Evolutionary conservation across 92 coral and sea anemone species (phyloP).

Genomic region (Plumapathes pennacea): DNA sequence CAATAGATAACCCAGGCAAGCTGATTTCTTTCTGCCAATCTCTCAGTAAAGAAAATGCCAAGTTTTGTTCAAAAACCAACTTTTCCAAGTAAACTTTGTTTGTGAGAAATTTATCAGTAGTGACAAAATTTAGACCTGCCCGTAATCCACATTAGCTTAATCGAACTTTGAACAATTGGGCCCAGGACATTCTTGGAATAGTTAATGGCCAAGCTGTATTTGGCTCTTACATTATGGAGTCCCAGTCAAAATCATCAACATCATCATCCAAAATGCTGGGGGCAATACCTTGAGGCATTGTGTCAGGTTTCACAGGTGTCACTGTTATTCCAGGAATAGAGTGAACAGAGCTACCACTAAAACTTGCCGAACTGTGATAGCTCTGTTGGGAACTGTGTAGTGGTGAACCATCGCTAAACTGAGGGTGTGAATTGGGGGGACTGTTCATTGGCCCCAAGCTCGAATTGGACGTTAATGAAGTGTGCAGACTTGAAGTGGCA

Average conservation of each 20-base stretch:
- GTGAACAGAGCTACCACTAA: constrained; percentile 56
- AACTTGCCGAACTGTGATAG: constrained; percentile 72
- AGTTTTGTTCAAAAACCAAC: too few relatives aligned
- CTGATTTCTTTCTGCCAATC: too few relatives aligned
- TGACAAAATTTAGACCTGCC: too few relatives aligned
- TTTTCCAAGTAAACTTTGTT: too few relatives aligned
- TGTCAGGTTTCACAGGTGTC: constrained; percentile 50
- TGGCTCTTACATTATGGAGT: constrained; percentile 84
- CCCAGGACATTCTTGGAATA: too few relatives aligned
- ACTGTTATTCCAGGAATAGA: constrained; percentile 82
- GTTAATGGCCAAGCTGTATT: too few relatives aligned
- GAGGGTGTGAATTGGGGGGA: constrained; percentile 38
- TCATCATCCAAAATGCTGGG: constrained; percentile 76
- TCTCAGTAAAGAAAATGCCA: too few relatives aligned
- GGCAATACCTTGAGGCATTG: constrained; percentile 29
- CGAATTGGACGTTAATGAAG: constrained; percentile 9
- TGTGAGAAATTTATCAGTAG: too few relatives aligned
- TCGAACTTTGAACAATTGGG: too few relatives aligned
- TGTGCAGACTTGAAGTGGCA: constrained; percentile 13
- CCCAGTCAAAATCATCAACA: constrained; percentile 99
- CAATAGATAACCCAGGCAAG: too few relatives aligned
- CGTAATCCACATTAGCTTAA: too few relatives aligned
- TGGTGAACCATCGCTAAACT: constrained; percentile 48
- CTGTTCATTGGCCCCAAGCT: constrained; percentile 23
- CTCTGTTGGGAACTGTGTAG: constrained; percentile 71